Evolutionary conservation across 2,888 invertebrate genomes (phyloP).

Genomic region (Malthinus flaveolus): DNA sequence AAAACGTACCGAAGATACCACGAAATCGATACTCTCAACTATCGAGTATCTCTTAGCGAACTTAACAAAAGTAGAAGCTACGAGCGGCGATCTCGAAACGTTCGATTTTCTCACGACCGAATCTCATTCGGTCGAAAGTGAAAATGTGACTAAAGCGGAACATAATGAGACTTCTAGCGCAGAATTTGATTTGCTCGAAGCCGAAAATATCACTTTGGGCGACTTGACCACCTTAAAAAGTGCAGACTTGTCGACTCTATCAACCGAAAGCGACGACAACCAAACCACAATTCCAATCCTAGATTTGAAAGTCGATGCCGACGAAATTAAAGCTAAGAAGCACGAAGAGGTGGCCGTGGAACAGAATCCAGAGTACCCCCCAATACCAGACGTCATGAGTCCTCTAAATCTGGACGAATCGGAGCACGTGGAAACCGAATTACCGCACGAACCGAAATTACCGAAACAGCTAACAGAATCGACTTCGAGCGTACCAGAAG

Average conservation of each 20-base stretch:
- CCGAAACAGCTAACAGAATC: background rate
- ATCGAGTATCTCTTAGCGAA: constrained; percentile 7
- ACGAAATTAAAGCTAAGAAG: background rate
- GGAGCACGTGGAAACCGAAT: constrained; percentile 10
- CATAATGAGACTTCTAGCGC: background rate
- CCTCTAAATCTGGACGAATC: constrained; percentile 35
- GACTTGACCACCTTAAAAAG: background rate
- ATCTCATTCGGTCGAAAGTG: background rate
- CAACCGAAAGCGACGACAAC: background rate
- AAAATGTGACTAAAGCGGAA: background rate
- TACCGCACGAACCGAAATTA: background rate
- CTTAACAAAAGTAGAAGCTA: background rate
- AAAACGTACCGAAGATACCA: constrained; percentile 7
- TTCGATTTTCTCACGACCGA: too few species aligned
- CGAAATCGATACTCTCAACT: background rate
- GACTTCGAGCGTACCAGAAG: background rate
- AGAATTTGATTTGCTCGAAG: background rate
- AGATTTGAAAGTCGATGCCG: background rate
- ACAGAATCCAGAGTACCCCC: constrained; percentile 60
- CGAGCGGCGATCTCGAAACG: too few species aligned
- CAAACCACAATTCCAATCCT: background rate
- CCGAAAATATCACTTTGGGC: background rate
- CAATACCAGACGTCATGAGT: constrained; percentile 58
- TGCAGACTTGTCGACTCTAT: background rate
- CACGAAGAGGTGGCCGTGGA: constrained; percentile 36